Base-by-base conservation (phyloP, 2,113 vertebrate genomes). In the Pteronura brasiliensis region DNA sequence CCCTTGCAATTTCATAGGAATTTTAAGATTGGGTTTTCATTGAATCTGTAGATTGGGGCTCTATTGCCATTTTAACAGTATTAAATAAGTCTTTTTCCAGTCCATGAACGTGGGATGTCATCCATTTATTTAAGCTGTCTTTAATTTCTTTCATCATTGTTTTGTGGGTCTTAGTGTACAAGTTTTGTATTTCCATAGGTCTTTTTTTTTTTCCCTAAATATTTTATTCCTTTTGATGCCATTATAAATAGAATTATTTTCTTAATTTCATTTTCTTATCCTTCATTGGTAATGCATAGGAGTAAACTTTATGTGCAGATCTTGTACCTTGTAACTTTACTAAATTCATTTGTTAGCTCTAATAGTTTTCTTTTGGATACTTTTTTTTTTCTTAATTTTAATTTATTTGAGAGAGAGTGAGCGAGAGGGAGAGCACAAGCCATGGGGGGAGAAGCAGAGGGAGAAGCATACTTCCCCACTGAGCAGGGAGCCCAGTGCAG, bases 311-410 rank as follows among this genome's bases (percentile, higher is more conserved):
- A 83, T 71, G 20, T 80, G 39, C 87, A 57, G 20, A 69, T 95
- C 47, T 79, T 80, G 13, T 85, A 49, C 23, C 15, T 81, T 88
- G 13, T 39, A 55, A 29, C 49, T 79, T 90, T 65, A 57, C 18
- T 67, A 39, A 84, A 76, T 84, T 47, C 13, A 59, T 84, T 57
- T 69, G 44, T 91, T 93, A 85, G 34, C 61, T 72, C 31, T 85
- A 65, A 49, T 59, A 85, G 79, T 88, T 92, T 85, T 94, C 61
- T 88, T 88, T 25, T 93, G 67, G 52, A 39, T 93, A 87, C 81
- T 47, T 90, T 93, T 97, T 89, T 93, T 97, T 90, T 93, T 59
- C 82, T 0, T 61, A 42, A 42, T 42, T 42, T 42, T 42, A 27
- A 11, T 61, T 63, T 31, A 14, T 65, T 31, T 31, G 63, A 65